A percentile compares a stretch with the other conserved stretches of the same genome.
These are phyloP conservation scores for Ptilorrhoa leucosticta DNA, from an alignment of 2,113 vertebrate species.

Conservation along the genomic window DNA sequence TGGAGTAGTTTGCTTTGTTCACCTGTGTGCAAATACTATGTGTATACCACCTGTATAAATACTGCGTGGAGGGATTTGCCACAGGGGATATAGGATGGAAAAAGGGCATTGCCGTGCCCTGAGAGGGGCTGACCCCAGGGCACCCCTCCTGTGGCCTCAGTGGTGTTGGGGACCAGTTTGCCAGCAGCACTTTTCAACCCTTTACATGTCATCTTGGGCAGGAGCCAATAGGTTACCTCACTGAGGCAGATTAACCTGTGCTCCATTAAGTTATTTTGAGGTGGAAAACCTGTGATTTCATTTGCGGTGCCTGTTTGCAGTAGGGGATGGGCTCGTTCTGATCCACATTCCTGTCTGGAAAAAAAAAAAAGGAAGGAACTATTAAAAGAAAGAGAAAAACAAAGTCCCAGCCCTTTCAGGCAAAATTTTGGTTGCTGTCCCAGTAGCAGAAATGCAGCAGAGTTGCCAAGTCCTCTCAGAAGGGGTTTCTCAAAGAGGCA, in stretches of 20 bases:
- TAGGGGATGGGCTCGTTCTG: not conserved
- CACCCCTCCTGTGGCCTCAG: too few relatives aligned
- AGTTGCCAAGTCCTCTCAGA: not conserved
- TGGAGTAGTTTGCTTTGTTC: not conserved
- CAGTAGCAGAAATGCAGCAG: not conserved
- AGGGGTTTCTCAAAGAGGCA: not conserved
- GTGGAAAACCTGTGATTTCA: not conserved
- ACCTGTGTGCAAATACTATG: not conserved
- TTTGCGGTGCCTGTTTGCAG: not conserved
- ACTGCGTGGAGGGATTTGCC: not conserved
- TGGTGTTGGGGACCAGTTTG: not conserved
- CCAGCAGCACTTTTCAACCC: not conserved
- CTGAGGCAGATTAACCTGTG: rapidly evolving
- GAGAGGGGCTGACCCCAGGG: not conserved
- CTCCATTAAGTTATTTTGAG: not conserved
- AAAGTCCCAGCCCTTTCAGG: not conserved
- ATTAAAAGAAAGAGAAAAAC: not conserved
- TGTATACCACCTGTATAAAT: not conserved
- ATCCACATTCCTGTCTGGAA: not conserved
- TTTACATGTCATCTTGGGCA: not conserved
- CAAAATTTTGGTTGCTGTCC: not conserved
- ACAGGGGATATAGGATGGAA: not conserved
- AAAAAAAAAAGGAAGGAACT: not conserved
- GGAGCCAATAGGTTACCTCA: not conserved
- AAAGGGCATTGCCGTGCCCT: rapidly evolving